Base-by-base conservation (phyloP, 2,113 vertebrate species). In the Tinamus guttatus region DNA sequence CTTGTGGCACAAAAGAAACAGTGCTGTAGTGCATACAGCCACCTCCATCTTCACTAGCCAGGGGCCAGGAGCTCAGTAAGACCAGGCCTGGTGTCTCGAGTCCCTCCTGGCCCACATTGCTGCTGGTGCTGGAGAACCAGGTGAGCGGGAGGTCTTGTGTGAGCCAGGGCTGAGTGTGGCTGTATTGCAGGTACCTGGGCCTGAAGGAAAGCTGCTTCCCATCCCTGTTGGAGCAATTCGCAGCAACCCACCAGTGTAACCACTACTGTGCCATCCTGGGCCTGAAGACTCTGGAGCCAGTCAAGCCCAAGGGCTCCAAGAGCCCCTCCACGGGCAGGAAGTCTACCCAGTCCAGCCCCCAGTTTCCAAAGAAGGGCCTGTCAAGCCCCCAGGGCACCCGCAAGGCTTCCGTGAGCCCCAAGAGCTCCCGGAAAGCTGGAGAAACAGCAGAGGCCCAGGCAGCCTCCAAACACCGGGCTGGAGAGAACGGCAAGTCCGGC, bases 101-200 rank as follows among this genome's bases (percentile, higher is more conserved):
- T 36, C 32, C 22, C 68, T 63, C n/a, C n/a, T n/a, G 8, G 45
- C 22, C 24, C 11, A 8, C 12, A 63, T 34, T 38, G 34, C 20
- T 63, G 21, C n/a, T 63, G 60, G 60, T 13, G 24, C 60, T 58
- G 54, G 28, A 32, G 28, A 58, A 58, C 30, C 28, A 58, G 54
- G 54, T 13, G 40, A 41, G 40, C 9, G 4, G 36, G 27, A 78
- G 0, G 2, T n/a, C 13, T 69, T n/a, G 19, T 68, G 36, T 0
- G 2, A 7, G 73, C 54, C 75, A 71, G 32, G 22, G n/a, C 49
- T 97, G 77, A 96, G 43, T n/a, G 54, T 68, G 9, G 11, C 59
- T 95, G 2, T 95, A 52, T 84, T 96, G n/a, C 98, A 99, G 99
- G 95, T 99, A 99, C 97, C 99, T 99, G 96, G 99, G 99, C 73